These are phyloP conservation scores for Dolichomitus sp. DNA, from an alignment of 2,888 invertebrate genomes.

Conservation along the genomic window DNA sequence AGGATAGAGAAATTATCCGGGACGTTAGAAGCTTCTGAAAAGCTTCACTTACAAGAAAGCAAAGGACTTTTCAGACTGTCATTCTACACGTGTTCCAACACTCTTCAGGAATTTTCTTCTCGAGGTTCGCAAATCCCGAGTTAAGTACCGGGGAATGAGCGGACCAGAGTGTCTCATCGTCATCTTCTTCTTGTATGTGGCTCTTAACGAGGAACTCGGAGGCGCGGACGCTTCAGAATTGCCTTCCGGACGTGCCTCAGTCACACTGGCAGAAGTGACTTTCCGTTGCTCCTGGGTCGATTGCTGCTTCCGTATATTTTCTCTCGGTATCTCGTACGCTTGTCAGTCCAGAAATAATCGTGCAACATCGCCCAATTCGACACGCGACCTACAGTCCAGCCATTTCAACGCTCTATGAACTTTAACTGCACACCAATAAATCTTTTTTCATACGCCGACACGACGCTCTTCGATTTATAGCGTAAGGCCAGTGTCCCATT, in stretches of 20 bases:
- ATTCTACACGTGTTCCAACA: conserved; percentile 15
- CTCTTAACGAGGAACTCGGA: conserved; percentile 33
- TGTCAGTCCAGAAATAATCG: conserved; percentile 4
- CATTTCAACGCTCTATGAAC: not conserved
- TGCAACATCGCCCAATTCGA: conserved; percentile 11
- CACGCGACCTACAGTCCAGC: conserved; percentile 26
- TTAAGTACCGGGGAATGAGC: conserved; percentile 29
- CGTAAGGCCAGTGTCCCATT: conserved; percentile 9
- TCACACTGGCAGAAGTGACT: conserved; percentile 9
- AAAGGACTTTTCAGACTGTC: conserved; percentile 10
- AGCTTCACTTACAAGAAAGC: not conserved
- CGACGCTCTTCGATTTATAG: conserved; percentile 17
- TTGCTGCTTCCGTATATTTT: conserved; percentile 1
- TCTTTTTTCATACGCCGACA: not conserved
- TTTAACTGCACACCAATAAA: conserved; percentile 15
- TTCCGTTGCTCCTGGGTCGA: conserved; percentile 8
- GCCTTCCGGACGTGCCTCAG: conserved; percentile 30
- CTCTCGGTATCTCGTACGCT: not conserved
- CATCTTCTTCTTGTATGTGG: conserved; percentile 21
- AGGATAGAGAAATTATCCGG: conserved; percentile 6
- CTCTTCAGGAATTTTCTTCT: conserved; percentile 20
- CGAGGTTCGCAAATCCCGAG: conserved; percentile 41
- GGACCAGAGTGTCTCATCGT: conserved; percentile 22
- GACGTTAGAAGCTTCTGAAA: not conserved
- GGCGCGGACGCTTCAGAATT: conserved; percentile 21